Conservation (phyloP, 2,888 invertebrate species). For the Orchestes rusci region DNA sequence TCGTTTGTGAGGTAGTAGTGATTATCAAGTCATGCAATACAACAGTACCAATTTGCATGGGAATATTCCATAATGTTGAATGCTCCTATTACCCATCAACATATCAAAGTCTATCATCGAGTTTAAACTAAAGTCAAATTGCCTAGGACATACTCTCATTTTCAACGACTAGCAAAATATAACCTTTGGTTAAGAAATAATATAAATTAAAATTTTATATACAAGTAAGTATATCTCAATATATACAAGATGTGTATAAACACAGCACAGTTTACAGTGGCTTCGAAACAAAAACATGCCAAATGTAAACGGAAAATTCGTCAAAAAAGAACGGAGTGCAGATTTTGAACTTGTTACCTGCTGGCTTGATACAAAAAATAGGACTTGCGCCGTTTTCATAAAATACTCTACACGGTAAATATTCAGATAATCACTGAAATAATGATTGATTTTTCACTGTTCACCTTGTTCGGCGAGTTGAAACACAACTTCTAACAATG, state of each 20-base stretch:
- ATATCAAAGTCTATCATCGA: too few relatives aligned
- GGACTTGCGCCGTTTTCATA: slow-evolving; percentile 38
- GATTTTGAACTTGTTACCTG: slow-evolving; percentile 46
- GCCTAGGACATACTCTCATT: neutral
- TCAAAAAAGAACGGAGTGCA: slow-evolving; percentile 33
- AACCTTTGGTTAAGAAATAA: slow-evolving; percentile 21
- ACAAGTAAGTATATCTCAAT: slow-evolving; percentile 16
- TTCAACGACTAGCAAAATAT: slow-evolving; percentile 39
- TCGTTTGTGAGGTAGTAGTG: too few relatives aligned
- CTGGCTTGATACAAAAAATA: slow-evolving; percentile 40
- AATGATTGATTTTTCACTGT: slow-evolving; percentile 39
- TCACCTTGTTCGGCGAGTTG: slow-evolving; percentile 17
- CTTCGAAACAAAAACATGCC: slow-evolving; percentile 35
- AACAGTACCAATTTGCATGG: too few relatives aligned
- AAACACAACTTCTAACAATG: slow-evolving; percentile 35
- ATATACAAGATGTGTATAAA: slow-evolving; percentile 25
- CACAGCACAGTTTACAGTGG: slow-evolving; percentile 43
- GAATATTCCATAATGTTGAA: too few relatives aligned
- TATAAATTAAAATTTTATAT: slow-evolving; percentile 20
- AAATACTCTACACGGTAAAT: slow-evolving; percentile 38
- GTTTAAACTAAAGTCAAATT: too few relatives aligned
- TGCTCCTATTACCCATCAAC: too few relatives aligned
- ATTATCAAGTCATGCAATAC: too few relatives aligned
- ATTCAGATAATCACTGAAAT: slow-evolving; percentile 43
- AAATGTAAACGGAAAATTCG: slow-evolving; percentile 16